phyloP scores from a whole-genome alignment of 2,797 vertebrate species.

The Catamblyrhynchus diadema region DNA sequence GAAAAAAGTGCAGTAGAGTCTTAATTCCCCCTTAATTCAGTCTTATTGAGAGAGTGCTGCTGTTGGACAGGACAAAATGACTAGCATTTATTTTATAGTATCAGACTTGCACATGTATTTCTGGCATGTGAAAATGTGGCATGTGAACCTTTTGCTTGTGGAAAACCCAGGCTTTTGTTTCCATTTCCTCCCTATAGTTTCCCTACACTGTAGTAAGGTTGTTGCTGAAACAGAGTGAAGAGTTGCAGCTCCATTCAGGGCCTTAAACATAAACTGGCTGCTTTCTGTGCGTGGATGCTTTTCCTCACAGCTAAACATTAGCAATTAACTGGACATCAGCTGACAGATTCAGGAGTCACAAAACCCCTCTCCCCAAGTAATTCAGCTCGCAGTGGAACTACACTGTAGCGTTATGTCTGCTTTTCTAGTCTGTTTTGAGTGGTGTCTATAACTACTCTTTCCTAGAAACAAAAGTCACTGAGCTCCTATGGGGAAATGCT shows the following conservation, averaged over 20 bases:
- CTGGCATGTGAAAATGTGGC: background rate
- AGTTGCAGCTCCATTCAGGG: background rate
- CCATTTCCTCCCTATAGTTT: background rate
- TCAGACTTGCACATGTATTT: background rate
- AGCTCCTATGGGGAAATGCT: background rate
- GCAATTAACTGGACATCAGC: background rate
- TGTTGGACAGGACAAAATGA: accelerated
- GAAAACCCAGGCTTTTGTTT: background rate
- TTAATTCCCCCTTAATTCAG: background rate
- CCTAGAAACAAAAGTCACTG: background rate
- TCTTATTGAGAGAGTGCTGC: background rate
- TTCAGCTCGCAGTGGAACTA: background rate
- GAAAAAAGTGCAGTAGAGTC: background rate
- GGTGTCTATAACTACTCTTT: background rate
- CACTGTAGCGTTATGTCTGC: background rate
- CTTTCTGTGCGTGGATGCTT: background rate
- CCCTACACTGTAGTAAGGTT: accelerated
- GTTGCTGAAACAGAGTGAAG: background rate
- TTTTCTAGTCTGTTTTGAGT: background rate
- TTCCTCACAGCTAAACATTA: background rate
- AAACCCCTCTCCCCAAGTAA: background rate
- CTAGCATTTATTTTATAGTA: background rate
- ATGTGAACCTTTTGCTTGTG: background rate
- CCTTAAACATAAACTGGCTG: background rate
- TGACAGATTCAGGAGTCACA: background rate